Base-by-base conservation (phyloP, 2,797 vertebrate species). In the Lutjanus argentimaculatus region DNA sequence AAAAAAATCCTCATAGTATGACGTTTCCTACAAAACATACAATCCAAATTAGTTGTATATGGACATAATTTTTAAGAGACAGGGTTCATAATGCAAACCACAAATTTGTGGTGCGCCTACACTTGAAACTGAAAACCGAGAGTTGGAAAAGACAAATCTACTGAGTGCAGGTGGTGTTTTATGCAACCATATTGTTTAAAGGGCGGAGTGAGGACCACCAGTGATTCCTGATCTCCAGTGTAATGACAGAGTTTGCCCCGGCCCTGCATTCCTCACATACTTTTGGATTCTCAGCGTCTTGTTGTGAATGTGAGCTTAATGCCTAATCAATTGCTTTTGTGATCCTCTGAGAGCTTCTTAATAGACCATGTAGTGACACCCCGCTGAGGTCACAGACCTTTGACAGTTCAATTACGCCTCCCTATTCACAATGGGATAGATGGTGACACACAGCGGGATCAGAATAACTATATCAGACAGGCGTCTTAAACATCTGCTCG, bases 351-450 rank as follows among this genome's bases (percentile, higher is more conserved):
- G 95, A 95, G 93, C 95, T 66, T 96, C 95, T 95, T 93, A 96
- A 96, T 95, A 95, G 95, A 95, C 95, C 94, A 91, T 92, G 84
- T 95, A 94, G 95, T 95, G 95, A 96, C 95, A 78, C 77, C 84
- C 66, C 8, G 7, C 95, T 95, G 96, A 96, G 96, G 96, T 97
- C 96, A 95, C 89, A 95, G 96, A 96, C 96, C 96, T 97, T 96
- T 96, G 96, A 96, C 95, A 95, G 95, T 93, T 97, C 95, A 97
- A 95, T 96, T 96, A 97, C 90, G 92, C 92, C 88, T 89, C 92
- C 92, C 92, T 90, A 94, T 95, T 97, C 95, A 96, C 95, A 96
- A 95, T 94, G 93, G 95, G 93, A 95, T 88, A 87, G 95, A 93
- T 79, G 72, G 80, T 91, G 94, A 95, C 94, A 95, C 95, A 95